phyloP scores from a whole-genome alignment of 2,113 vertebrate species.

The Cottus gobio region DNA sequence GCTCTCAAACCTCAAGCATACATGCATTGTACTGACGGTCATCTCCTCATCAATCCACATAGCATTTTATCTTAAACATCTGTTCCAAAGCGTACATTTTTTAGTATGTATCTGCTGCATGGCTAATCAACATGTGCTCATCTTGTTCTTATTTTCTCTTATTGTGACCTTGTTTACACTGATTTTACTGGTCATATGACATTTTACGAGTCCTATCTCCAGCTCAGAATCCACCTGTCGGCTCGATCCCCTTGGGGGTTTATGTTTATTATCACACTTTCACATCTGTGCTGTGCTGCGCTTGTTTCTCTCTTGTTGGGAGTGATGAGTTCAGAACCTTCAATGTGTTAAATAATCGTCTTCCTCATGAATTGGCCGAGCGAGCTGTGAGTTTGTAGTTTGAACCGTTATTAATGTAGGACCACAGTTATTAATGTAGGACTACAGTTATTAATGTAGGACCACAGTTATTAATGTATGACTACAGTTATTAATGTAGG shows the following conservation, averaged over 20 bases:
- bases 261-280: neutral
- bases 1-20: neutral
- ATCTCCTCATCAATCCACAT: neutral
- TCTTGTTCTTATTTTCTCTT: neutral
- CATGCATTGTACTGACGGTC: neutral
- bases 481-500: neutral
- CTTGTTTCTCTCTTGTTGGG: neutral
- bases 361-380: neutral
- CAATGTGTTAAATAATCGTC: neutral
- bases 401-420: neutral
- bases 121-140: neutral
- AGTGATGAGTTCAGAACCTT: neutral
- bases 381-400: neutral
- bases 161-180: neutral
- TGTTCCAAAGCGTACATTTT: neutral
- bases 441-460: neutral
- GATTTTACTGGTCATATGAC: neutral
- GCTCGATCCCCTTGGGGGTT: neutral
- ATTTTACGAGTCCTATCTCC: neutral
- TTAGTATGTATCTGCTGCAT: neutral
- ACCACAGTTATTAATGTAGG: neutral
- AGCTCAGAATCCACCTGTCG: neutral
- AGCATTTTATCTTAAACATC: neutral
- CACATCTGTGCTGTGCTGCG: neutral
- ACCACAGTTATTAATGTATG: neutral